Conservation (phyloP, 2,113 vertebrate genomes). For the Centropus bengalensis region DNA sequence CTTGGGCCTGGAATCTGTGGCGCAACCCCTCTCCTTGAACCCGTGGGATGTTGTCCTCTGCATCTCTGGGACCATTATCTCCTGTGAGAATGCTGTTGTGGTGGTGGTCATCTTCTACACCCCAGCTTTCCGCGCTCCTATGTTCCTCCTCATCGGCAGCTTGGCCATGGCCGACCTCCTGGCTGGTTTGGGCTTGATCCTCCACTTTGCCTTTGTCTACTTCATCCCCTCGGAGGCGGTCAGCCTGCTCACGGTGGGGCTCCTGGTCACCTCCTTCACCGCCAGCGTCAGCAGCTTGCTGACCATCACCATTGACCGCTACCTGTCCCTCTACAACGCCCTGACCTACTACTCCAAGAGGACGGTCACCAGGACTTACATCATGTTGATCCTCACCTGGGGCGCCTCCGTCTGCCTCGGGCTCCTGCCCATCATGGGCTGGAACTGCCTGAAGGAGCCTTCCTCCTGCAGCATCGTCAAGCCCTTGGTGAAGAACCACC, state of each 20-base stretch:
- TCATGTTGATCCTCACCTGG: constrained; percentile 89
- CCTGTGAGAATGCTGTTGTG: constrained; percentile 89
- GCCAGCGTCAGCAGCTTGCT: constrained; percentile 91
- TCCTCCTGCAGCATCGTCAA: constrained; percentile 83
- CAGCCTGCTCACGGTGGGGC: constrained; percentile 84
- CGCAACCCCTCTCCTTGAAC: constrained; percentile 73
- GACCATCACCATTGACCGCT: constrained; percentile 92
- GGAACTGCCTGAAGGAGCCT: constrained; percentile 87
- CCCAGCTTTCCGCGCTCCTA: constrained; percentile 85
- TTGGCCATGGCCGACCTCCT: constrained; percentile 90
- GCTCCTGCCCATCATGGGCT: constrained; percentile 87
- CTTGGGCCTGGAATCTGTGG: constrained; percentile 64
- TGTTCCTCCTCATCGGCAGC: constrained; percentile 91
- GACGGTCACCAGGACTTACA: constrained; percentile 84
- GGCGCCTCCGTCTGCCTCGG: constrained; percentile 81
- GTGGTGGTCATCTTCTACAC: constrained; percentile 88
- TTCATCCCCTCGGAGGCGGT: constrained; percentile 79
- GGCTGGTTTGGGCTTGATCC: constrained; percentile 86
- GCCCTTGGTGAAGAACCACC: constrained; percentile 87
- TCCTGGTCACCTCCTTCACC: constrained; percentile 88
- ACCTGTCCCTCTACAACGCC: constrained; percentile 91
- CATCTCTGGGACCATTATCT: constrained; percentile 89
- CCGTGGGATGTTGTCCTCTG: constrained; percentile 90
- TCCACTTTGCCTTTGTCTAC: constrained; percentile 89
- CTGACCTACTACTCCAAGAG: constrained; percentile 90